Percentiles rank a stretch among this genome's conserved stretches.
phyloP scores from a whole-genome alignment of 1,140 invertebrate species.

The Orchestia grillus region DNA sequence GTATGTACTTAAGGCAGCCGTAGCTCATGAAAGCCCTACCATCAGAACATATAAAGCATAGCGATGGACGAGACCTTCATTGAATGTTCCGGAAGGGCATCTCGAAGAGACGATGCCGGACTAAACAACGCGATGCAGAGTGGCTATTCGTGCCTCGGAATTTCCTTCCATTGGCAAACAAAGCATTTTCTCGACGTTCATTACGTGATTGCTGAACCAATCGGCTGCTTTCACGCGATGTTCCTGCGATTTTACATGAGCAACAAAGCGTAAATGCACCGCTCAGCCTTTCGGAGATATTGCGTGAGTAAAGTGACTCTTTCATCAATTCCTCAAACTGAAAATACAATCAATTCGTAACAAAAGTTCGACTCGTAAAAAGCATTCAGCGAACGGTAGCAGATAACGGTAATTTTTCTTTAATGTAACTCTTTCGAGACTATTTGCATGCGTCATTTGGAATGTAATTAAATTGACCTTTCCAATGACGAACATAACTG shows the following conservation, averaged over 20 bases:
- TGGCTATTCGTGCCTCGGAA: slow-evolving; percentile 40
- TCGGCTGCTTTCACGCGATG: background rate
- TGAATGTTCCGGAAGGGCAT: slow-evolving; percentile 52
- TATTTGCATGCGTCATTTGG: background rate
- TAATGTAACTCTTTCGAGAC: background rate
- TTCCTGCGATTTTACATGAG: background rate
- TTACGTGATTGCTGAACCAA: slow-evolving; percentile 28
- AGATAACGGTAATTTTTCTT: background rate
- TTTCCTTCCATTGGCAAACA: slow-evolving; percentile 51
- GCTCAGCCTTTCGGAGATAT: background rate
- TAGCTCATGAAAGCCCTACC: slow-evolving; percentile 27
- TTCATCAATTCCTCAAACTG: background rate
- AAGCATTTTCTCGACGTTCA: slow-evolving; percentile 36
- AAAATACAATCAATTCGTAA: background rate
- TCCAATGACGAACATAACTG: background rate
- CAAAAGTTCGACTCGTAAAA: background rate
- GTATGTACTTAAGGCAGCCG: slow-evolving; percentile 38
- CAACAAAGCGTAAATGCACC: background rate
- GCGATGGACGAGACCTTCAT: background rate
- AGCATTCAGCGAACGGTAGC: background rate
- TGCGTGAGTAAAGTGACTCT: background rate
- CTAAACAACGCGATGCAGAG: slow-evolving; percentile 48
- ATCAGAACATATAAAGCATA: slow-evolving; percentile 14
- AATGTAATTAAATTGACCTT: background rate
- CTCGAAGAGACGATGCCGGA: slow-evolving; percentile 1